A percentile compares a stretch with the other conserved stretches of the same genome.
phyloP scores from a whole-genome alignment of 2,888 invertebrate species.

The Protonemura montana region DNA sequence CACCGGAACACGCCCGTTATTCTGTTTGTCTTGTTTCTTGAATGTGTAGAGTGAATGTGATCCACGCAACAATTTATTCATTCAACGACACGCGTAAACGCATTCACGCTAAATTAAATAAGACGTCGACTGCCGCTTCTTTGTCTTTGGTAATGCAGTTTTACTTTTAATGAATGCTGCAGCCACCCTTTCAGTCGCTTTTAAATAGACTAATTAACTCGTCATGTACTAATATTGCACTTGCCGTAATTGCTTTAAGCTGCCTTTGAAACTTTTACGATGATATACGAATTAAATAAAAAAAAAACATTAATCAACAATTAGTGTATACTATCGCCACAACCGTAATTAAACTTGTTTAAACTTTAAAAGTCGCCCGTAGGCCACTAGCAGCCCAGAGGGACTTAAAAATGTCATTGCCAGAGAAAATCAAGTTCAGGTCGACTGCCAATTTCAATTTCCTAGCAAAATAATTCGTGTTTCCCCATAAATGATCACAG shows the following conservation, averaged over 20 bases:
- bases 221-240: not conserved
- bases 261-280: not conserved
- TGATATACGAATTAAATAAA: not conserved
- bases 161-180: not conserved
- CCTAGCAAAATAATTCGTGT: too few relatives aligned
- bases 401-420: too few relatives aligned
- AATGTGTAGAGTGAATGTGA: not conserved
- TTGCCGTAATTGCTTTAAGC: not conserved
- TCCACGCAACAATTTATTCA: not conserved
- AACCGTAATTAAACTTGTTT: too few relatives aligned
- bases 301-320: not conserved
- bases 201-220: slow-evolving; percentile 7
- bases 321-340: not conserved
- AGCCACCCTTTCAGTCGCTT: not conserved
- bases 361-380: too few relatives aligned
- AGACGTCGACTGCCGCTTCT: not conserved
- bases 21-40: not conserved
- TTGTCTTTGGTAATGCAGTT: not conserved
- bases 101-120: not conserved
- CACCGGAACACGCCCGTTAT: not conserved
- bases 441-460: too few relatives aligned
- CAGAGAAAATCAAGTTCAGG: too few relatives aligned
- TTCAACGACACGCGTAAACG: not conserved
- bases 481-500: too few relatives aligned
- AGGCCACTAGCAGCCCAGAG: too few relatives aligned